A percentile compares a stretch with the other conserved stretches of the same genome.
Conservation (phyloP, 2,113 vertebrate genomes). For the Chiloscyllium plagiosum region DNA sequence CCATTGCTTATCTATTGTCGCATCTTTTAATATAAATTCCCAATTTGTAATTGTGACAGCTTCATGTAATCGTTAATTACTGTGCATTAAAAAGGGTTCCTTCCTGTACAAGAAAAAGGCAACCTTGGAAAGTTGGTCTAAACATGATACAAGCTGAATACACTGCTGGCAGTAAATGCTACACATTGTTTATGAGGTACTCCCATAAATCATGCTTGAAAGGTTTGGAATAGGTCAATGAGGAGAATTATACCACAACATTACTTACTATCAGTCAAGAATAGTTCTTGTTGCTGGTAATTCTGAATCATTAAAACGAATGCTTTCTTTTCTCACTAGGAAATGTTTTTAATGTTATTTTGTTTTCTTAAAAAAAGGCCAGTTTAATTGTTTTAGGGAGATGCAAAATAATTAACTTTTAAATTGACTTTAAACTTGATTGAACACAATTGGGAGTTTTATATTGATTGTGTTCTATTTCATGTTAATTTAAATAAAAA, state of each 20-base stretch:
- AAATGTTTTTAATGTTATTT: neutral
- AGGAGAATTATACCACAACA: conserved; percentile 17
- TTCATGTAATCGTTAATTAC: neutral
- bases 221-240: conserved; percentile 25
- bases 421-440: neutral
- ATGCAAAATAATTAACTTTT: neutral
- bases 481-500: neutral
- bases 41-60: neutral
- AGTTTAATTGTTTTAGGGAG: neutral
- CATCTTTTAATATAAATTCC: neutral
- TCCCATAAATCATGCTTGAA: conserved; percentile 23
- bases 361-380: neutral
- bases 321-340: neutral
- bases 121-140: neutral
- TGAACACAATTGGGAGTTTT: neutral
- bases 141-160: neutral
- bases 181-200: conserved; percentile 12
- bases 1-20: neutral
- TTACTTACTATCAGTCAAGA: conserved; percentile 20
- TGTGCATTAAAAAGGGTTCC: neutral
- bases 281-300: neutral
- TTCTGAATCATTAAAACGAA: neutral
- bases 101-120: neutral
- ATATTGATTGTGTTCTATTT: neutral
- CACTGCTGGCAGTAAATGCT: neutral